Conservation (phyloP, 2,113 vertebrate genomes). For the Erythrocercus mccallii region DNA sequence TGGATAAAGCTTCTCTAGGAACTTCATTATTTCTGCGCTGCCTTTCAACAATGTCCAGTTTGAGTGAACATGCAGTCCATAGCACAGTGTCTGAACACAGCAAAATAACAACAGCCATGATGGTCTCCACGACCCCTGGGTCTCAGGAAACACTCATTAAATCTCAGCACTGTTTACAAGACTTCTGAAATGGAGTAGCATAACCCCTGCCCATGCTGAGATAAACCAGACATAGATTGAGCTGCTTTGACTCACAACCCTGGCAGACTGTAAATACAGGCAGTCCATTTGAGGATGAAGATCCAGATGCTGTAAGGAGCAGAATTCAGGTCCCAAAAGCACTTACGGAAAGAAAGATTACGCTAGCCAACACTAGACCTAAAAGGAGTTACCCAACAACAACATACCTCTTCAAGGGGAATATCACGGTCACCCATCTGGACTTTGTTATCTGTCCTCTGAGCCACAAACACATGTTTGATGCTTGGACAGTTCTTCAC, state of each 20-base stretch:
- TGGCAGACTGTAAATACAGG: not conserved
- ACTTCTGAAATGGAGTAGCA: not conserved
- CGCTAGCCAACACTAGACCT: not conserved
- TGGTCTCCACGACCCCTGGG: not conserved
- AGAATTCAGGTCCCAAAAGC: not conserved
- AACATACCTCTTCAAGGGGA: conserved; percentile 83
- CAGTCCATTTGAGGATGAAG: not conserved
- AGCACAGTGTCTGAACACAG: not conserved
- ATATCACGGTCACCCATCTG: conserved; percentile 79
- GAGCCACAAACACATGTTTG: conserved; percentile 82
- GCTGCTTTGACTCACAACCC: not conserved
- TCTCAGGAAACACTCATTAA: not conserved
- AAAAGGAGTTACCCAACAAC: not conserved
- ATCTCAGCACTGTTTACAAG: not conserved
- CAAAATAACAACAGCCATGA: not conserved
- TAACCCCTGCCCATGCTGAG: not conserved
- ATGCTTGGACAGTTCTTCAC: conserved; percentile 82
- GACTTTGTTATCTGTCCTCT: conserved; percentile 79
- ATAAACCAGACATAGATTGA: not conserved
- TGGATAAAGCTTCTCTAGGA: not conserved
- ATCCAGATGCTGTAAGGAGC: not conserved
- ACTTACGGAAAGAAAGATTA: not conserved
- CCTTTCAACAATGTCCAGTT: not conserved
- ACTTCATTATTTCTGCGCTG: not conserved
- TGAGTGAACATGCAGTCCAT: not conserved